A percentile compares a stretch with the other conserved stretches of the same genome.
Evolutionary conservation across 2,888 invertebrate genomes (phyloP).

Genomic region (Drosophila putrida): DNA sequence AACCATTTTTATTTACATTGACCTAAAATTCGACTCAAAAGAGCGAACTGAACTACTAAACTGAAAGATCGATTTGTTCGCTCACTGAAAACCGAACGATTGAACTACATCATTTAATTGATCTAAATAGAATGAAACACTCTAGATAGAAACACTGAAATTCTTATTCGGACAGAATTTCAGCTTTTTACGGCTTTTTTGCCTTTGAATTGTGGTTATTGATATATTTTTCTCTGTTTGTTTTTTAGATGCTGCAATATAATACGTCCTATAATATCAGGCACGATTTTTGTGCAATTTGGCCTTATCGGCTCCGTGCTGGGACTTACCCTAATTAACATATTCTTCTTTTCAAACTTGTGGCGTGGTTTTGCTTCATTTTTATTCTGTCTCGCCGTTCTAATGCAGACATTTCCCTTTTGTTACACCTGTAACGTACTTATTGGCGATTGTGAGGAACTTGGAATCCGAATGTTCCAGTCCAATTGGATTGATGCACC

Average conservation of each 20-base stretch:
- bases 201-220: too few relatives aligned
- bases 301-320: conserved; percentile 56
- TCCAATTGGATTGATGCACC: conserved; percentile 55
- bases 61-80: too few relatives aligned
- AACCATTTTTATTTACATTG: too few relatives aligned
- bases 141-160: too few relatives aligned
- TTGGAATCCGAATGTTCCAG: conserved; percentile 57
- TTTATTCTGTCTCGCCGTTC: conserved; percentile 39
- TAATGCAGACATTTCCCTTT: conserved; percentile 63
- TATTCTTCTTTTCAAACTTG: conserved; percentile 57
- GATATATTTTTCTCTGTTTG: too few relatives aligned
- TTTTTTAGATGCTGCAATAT: conserved; percentile 47
- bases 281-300: conserved; percentile 62
- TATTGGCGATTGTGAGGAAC: conserved; percentile 42
- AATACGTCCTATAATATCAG: conserved; percentile 51
- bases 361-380: conserved; percentile 50
- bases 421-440: conserved; percentile 63
- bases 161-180: too few relatives aligned
- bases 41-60: too few relatives aligned
- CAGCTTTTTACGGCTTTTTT: too few relatives aligned
- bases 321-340: conserved; percentile 52
- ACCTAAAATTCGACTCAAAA: too few relatives aligned
- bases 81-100: too few relatives aligned
- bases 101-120: too few relatives aligned
- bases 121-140: too few relatives aligned